Evolutionary conservation across 2,113 vertebrate genomes (phyloP), one percentile per base, ranked within the genome.

Genomic region (Tauraco erythrolophus): DNA sequence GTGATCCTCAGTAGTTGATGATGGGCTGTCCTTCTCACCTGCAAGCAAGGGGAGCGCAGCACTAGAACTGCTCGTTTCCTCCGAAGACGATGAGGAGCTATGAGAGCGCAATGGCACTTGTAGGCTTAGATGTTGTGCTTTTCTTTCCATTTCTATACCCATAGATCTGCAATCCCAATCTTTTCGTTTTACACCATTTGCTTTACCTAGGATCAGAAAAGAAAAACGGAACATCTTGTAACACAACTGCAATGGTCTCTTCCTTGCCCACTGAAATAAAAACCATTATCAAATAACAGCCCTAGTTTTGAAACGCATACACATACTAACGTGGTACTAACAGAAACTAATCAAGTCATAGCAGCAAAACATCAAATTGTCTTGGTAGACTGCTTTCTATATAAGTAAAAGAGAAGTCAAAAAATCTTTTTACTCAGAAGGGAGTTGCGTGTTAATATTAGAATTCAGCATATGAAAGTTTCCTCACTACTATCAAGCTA

Each of bases 21-120:
- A 99, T 3, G 99, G 99, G 33, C 98, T 99, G 90, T 99, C 99
- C 96, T 98, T 98, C 88, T 99, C 99, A 57, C 98, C 98, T 3
- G 99, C 99, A 89, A 99, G 97, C 70, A 99, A 97, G n/a, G 99
- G 99, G 51, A 99, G 97, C 0, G 98, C 99, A 35, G 99, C 99
- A 54, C 99, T 99, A 45, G 99, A 99, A 39, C 99, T 99, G 71
- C 99, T 99, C 7, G 99, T 99, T 85, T 99, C 99, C 79, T 99
- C 99, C 0, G 99, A 99, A 43, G 99, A 99, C 0, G 99, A 99
- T 4, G 99, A 99, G 2, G 99, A 99, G 94, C 99, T 99, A 64
- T 99, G 99, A 71, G 99, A 99, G 50, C 99, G 98, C 27, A 98
- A 95, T 0, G 99, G 99, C 21, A 99, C 99, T 92, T 99, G 99